A percentile compares a stretch with the other conserved stretches of the same genome.
These are phyloP conservation scores for Lophochroa leadbeateri DNA, from an alignment of 2,113 vertebrate genomes.

Conservation along the genomic window DNA sequence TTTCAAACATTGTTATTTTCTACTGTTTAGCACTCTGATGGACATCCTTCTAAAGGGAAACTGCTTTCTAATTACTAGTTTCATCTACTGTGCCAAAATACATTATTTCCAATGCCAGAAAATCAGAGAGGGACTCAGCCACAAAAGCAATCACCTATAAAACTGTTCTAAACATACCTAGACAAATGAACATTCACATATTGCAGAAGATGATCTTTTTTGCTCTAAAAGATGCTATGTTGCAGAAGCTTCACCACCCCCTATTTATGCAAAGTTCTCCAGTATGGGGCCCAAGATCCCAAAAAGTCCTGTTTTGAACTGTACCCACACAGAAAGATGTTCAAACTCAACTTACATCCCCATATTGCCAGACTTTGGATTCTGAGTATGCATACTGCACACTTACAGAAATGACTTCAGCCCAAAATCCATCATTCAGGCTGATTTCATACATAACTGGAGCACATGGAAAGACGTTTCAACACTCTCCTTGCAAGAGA, in stretches of 20 bases:
- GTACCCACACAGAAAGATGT: background rate
- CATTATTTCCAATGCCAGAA: background rate
- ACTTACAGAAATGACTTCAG: background rate
- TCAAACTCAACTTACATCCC: background rate
- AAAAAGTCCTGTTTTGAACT: background rate
- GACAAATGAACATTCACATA: background rate
- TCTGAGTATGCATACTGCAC: background rate
- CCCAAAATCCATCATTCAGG: background rate
- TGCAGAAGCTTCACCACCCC: background rate
- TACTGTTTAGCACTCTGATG: background rate
- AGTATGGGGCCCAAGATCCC: background rate
- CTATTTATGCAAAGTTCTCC: background rate
- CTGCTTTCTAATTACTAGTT: background rate
- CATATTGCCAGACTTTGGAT: background rate
- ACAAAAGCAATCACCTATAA: background rate
- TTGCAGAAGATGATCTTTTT: background rate
- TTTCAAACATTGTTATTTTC: conserved; percentile 40
- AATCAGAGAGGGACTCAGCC: background rate
- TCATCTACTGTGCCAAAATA: background rate
- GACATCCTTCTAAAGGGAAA: background rate
- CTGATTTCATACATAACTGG: background rate
- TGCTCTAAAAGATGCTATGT: background rate
- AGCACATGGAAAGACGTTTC: background rate
- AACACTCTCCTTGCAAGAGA: background rate
- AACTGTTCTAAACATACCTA: background rate